These are phyloP conservation scores for Psittacus erithacus DNA, from an alignment of 2,113 vertebrate genomes.

Conservation along the genomic window DNA sequence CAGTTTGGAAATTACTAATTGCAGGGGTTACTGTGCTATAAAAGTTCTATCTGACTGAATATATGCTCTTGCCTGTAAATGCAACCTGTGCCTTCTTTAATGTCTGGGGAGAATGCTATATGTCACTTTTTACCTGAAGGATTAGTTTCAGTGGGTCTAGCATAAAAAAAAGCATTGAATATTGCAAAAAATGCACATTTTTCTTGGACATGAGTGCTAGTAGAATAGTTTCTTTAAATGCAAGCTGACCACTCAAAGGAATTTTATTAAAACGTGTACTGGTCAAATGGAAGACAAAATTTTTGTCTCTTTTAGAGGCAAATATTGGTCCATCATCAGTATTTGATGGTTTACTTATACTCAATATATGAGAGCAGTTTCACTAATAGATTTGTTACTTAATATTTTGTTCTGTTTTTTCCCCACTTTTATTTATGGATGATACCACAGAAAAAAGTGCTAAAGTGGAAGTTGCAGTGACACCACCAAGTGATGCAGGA, in stretches of 20 bases:
- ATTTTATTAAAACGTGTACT: not conserved
- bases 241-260: not conserved
- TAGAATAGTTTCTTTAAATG: not conserved
- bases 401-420: conserved; percentile 28
- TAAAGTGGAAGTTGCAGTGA: conserved; percentile 92
- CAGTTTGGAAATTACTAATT: not conserved
- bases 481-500: conserved; percentile 88
- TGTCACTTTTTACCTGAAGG: not conserved
- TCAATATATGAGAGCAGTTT: not conserved
- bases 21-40: not conserved
- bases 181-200: not conserved
- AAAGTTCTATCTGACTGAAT: not conserved
- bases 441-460: conserved; percentile 85
- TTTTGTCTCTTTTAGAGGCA: not conserved
- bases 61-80: not conserved
- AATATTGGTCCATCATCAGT: not conserved
- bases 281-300: not conserved
- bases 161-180: not conserved
- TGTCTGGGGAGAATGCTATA: not conserved
- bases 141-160: not conserved
- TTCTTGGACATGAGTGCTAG: not conserved
- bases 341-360: not conserved
- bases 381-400: not conserved
- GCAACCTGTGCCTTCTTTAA: not conserved
- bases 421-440: not conserved